A percentile compares a stretch with the other conserved stretches of the same genome.
Evolutionary conservation across 2,888 invertebrate genomes (phyloP).

Genomic region (Agonopterix arenella): DNA sequence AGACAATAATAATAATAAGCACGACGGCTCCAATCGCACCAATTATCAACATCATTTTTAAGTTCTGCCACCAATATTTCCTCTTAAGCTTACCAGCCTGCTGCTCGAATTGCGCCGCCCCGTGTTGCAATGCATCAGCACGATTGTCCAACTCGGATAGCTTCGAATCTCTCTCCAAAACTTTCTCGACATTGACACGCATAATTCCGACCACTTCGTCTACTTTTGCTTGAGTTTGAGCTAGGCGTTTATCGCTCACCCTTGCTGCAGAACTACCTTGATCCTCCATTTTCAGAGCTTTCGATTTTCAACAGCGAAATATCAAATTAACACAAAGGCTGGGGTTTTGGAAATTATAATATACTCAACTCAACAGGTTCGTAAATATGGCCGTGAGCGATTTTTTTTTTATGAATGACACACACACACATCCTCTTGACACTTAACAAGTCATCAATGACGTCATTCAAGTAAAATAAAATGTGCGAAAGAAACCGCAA

Average conservation of each 20-base stretch:
- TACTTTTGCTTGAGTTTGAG: constrained; percentile 72
- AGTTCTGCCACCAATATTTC: constrained; percentile 98
- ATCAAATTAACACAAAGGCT: background rate
- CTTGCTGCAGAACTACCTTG: constrained; percentile 67
- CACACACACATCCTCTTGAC: background rate
- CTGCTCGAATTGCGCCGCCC: constrained; percentile 97
- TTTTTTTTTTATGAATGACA: constrained; percentile 9
- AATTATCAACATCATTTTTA: constrained; percentile 97
- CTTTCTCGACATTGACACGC: constrained; percentile 98
- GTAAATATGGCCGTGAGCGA: constrained; percentile 9
- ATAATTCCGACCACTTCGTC: constrained; percentile 92
- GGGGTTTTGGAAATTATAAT: too few relatives aligned
- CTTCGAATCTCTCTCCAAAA: constrained; percentile 96
- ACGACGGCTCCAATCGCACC: constrained; percentile 89
- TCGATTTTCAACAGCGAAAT: constrained; percentile 3
- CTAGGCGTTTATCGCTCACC: constrained; percentile 70
- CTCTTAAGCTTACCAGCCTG: constrained; percentile 97
- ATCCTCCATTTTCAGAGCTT: constrained; percentile 60
- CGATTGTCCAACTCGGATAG: constrained; percentile 95
- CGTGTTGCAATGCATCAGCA: constrained; percentile 96
- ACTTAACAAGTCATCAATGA: background rate
- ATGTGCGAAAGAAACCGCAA: too few relatives aligned
- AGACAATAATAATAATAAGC: constrained; percentile 89
- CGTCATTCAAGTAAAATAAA: background rate
- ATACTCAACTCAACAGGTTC: too few relatives aligned